phyloP scores from a whole-genome alignment of 2,797 vertebrate genomes.

The Taeniopygia guttata region DNA sequence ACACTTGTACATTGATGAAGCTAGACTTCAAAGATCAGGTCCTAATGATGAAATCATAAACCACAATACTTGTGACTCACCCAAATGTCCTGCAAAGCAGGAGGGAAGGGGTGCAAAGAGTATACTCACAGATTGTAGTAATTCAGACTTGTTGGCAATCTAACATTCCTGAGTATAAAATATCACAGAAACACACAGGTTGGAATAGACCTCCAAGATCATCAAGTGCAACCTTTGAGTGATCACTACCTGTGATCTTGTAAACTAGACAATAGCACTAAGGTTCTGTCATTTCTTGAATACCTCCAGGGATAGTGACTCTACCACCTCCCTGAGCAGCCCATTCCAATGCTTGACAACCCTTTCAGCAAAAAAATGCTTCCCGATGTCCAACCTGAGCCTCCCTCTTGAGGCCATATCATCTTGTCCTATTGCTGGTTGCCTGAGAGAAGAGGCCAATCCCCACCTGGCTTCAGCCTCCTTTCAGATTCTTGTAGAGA shows the following conservation, averaged over 20 bases:
- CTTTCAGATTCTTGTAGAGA: not conserved
- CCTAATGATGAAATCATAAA: not conserved
- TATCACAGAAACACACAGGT: not conserved
- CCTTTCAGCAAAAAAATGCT: not conserved
- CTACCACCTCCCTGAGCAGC: not conserved
- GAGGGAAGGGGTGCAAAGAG: not conserved
- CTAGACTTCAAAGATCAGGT: not conserved
- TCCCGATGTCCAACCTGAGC: not conserved
- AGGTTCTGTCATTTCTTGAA: not conserved
- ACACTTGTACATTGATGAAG: not conserved
- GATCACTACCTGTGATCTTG: not conserved
- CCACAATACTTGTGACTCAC: not conserved
- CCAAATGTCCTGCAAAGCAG: not conserved
- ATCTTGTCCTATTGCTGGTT: not conserved
- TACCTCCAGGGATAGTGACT: too few species aligned
- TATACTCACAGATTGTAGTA: not conserved
- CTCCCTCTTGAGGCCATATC: not conserved
- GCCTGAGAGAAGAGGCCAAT: not conserved
- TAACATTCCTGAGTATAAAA: not conserved
- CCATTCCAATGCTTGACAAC: not conserved
- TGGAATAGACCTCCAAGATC: not conserved
- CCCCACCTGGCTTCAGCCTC: not conserved
- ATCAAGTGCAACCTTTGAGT: not conserved
- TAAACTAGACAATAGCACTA: not conserved
- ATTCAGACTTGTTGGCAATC: not conserved